phyloP scores from a whole-genome alignment of 2,797 vertebrate genomes.

The Catostomus latipinnis region DNA sequence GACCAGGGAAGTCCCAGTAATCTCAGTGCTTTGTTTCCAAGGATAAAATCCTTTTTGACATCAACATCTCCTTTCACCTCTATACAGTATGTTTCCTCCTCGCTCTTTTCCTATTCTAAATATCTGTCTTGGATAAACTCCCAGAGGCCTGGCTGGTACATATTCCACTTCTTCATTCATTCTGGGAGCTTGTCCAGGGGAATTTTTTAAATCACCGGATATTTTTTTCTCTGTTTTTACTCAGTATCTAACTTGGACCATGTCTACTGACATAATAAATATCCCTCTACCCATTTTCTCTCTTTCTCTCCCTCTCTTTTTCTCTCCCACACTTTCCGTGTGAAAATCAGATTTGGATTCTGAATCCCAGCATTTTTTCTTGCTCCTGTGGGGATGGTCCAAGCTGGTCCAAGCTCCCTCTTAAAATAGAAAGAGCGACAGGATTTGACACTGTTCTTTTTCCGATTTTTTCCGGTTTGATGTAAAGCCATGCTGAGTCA shows the following conservation, averaged over 20 bases:
- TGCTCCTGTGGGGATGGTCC: constrained; percentile 41
- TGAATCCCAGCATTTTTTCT: constrained; percentile 43
- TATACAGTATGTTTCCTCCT: constrained; percentile 55
- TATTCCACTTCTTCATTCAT: constrained; percentile 30
- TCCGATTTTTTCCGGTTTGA: constrained; percentile 55
- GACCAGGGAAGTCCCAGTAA: constrained; percentile 1
- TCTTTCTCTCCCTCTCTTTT: constrained; percentile 72
- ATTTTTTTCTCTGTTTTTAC: constrained; percentile 52
- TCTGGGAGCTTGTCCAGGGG: constrained; percentile 33
- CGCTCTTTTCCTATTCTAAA: constrained; percentile 80
- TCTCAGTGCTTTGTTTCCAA: background rate
- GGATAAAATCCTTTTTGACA: constrained; percentile 19
- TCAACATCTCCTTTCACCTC: constrained; percentile 23
- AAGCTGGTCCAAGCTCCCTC: constrained; percentile 32
- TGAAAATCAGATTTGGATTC: constrained; percentile 34
- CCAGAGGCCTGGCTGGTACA: constrained; percentile 70
- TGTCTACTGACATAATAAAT: constrained; percentile 47
- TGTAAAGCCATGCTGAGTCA: constrained; percentile 61
- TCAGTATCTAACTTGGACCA: constrained; percentile 47
- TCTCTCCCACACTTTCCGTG: constrained; percentile 64
- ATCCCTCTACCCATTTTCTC: constrained; percentile 66
- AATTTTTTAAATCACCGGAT: constrained; percentile 23
- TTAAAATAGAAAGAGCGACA: constrained; percentile 49
- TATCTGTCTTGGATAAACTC: constrained; percentile 84
- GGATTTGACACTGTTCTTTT: constrained; percentile 48